Percentiles rank a stretch among this genome's conserved stretches.
Conservation (phyloP, 2,113 vertebrate genomes). For the Phalacrocorax carbo region DNA sequence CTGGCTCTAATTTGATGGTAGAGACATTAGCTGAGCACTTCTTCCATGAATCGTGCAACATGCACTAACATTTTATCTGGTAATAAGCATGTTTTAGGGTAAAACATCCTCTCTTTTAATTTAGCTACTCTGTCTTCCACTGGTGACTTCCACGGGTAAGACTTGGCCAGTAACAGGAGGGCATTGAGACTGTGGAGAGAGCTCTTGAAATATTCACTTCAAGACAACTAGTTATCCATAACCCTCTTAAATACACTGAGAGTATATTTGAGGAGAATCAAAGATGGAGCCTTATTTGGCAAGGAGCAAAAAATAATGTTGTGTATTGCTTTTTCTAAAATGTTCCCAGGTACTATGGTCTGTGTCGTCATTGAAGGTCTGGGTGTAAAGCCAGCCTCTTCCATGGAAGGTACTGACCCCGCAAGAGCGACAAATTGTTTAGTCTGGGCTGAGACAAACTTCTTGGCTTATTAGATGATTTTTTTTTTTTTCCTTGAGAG, state of each 20-base stretch:
- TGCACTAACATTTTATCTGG: not conserved
- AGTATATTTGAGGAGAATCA: not conserved
- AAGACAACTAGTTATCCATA: not conserved
- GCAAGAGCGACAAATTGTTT: not conserved
- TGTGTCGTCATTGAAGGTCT: not conserved
- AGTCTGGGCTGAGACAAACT: not conserved
- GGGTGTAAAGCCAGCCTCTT: not conserved
- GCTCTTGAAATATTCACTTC: not conserved
- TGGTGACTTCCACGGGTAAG: not conserved
- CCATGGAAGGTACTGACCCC: not conserved
- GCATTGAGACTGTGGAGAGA: not conserved
- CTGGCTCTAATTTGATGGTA: no score
- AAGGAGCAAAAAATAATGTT: not conserved
- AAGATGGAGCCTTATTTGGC: not conserved
- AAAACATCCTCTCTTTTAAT: not conserved
- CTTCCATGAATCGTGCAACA: not conserved
- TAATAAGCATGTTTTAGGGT: not conserved
- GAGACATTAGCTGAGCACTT: not conserved
- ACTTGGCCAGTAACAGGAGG: not conserved
- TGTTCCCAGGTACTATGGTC: not conserved
- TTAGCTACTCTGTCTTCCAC: not conserved
- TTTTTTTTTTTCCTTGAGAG: not conserved
- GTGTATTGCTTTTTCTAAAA: not conserved
- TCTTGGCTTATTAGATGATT: not conserved
- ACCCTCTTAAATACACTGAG: not conserved